Conservation (phyloP, 2,888 invertebrate genomes). For the Trichacis sp. region DNA sequence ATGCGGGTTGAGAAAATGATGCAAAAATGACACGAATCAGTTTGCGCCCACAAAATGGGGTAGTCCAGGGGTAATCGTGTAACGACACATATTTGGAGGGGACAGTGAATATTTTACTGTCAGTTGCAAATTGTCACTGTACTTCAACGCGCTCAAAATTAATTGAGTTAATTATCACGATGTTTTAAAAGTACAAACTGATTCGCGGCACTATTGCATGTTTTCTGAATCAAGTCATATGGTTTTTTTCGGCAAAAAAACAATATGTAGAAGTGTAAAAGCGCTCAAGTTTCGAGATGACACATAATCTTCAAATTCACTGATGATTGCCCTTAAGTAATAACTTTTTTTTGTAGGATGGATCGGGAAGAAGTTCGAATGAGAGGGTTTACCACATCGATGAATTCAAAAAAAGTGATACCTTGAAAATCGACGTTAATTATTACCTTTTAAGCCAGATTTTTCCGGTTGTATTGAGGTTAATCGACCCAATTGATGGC, state of each 20-base stretch:
- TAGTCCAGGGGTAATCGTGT: constrained; percentile 24
- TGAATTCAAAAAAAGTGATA: constrained; percentile 81
- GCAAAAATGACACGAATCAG: too few relatives aligned
- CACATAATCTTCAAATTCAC: too few relatives aligned
- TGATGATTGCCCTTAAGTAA: too few relatives aligned
- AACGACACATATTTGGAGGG: neutral
- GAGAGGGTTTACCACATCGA: constrained; percentile 96
- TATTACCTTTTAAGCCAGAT: constrained; percentile 97
- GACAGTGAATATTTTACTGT: neutral
- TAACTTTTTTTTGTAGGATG: constrained; percentile 72
- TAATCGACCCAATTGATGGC: constrained; percentile 96
- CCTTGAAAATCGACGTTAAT: constrained; percentile 82
- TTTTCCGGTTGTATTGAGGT: constrained; percentile 94
- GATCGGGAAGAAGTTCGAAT: constrained; percentile 81
- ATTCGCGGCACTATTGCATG: too few relatives aligned
- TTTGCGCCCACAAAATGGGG: too few relatives aligned
- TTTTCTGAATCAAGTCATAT: too few relatives aligned
- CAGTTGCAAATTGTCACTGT: neutral
- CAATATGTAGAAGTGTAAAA: too few relatives aligned
- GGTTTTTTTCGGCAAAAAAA: too few relatives aligned
- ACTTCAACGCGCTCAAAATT: neutral
- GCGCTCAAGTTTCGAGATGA: too few relatives aligned
- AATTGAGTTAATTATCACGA: too few relatives aligned
- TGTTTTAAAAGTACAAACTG: too few relatives aligned
- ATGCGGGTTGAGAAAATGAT: too few relatives aligned